Base-by-base conservation (phyloP, 2,888 invertebrate species). In the Cerceris rybyensis region DNA sequence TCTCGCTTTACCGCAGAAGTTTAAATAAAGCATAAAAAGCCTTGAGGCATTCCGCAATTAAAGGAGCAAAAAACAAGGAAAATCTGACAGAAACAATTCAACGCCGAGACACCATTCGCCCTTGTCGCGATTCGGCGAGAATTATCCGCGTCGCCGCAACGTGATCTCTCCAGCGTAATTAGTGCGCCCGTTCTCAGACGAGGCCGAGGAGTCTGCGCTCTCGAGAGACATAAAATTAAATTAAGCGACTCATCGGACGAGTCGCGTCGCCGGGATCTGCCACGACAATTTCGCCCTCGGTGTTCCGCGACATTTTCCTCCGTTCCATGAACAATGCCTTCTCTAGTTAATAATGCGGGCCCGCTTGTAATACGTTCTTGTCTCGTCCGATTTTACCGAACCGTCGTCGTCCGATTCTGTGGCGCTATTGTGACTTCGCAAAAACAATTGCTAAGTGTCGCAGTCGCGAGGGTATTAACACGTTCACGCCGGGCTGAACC, bases 201-300 rank as follows among this genome's bases (percentile, higher is more conserved):
- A 42, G 49, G 52, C 6, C 58, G 55, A 61, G 55, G 43, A 60
- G 75, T 54, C 28, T 50, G 14, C 14, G 11, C 46, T 14, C 54
- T 6, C 63, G 11, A 8, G 13, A 43, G 79, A 81, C 79, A 77
- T 80, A 78, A 78, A 75, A 86, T 86, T 86, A 86, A 86, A 86
- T 86, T 86, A 84, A 80, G 81, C 83, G 82, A 72, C 84, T 72
- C 78, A 80, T 79, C 71, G 78, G 72, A 73, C 77, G 81, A 82
- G 81, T 77, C 71, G 73, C 77, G 78, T 71, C 80, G 73, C 71
- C 68, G 70, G 68, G 70, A 64, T 63, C 52, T 54, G 79, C 78
- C 80, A 81, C 83, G 85, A 82, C 85, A 86, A 86, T 83, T 86
- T 83, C 77, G 79, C 77, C 79, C 78, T 54, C 82, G 72, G 66